A percentile compares a stretch with the other conserved stretches of the same genome.
Evolutionary conservation across 2,888 invertebrate genomes (phyloP).

Genomic region (Nebria salina): DNA sequence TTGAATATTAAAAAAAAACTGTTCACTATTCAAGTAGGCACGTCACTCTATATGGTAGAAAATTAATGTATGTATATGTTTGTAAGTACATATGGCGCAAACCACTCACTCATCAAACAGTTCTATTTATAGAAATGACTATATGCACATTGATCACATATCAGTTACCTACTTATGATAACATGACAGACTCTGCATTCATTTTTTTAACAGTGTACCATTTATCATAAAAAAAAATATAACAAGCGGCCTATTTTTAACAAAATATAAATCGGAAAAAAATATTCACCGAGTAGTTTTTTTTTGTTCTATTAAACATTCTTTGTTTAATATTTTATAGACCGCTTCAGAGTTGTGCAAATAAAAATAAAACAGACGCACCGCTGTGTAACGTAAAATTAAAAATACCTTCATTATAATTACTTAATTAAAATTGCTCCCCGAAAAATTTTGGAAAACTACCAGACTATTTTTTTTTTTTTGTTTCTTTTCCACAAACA

Average conservation of each 20-base stretch:
- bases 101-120: constrained; percentile 18
- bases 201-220: not conserved
- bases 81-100: constrained; percentile 15
- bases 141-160: constrained; percentile 29
- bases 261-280: not conserved
- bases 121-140: constrained; percentile 35
- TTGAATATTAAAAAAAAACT: not conserved
- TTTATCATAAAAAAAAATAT: not conserved
- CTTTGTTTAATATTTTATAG: not conserved
- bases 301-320: not conserved
- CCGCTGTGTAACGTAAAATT: not conserved
- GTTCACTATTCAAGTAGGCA: not conserved
- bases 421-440: not conserved
- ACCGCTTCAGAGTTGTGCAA: not conserved
- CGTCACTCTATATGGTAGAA: constrained; percentile 9
- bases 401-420: constrained; percentile 1
- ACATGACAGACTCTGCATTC: constrained; percentile 1
- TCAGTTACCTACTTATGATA: constrained; percentile 12
- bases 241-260: not conserved
- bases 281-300: not conserved
- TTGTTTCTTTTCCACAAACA: not conserved
- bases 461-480: constrained; percentile 24
- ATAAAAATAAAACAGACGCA: not conserved
- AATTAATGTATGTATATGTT: not conserved
- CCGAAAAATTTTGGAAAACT: constrained; percentile 24